A percentile compares a stretch with the other conserved stretches of the same genome.
Evolutionary conservation across 1,140 invertebrate species (phyloP).

Genomic region (Lordiphosa collinella): DNA sequence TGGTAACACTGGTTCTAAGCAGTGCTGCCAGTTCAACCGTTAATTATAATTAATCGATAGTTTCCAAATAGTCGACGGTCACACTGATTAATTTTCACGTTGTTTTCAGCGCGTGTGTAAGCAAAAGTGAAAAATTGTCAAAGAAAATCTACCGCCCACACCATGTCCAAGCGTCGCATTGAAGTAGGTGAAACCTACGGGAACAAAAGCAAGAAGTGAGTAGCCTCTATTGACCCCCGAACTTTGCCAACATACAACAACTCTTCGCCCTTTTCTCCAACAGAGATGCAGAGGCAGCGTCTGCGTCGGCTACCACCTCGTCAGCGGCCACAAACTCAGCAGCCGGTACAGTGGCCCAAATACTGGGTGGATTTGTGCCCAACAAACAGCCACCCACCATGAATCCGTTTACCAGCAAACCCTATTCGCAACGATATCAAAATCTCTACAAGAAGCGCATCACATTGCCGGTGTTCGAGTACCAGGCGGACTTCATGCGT

Average conservation of each 20-base stretch:
- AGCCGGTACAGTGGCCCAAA: slow-evolving; percentile 64
- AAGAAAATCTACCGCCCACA: slow-evolving; percentile 2
- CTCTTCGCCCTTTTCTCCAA: too few relatives aligned
- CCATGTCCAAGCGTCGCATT: slow-evolving; percentile 90
- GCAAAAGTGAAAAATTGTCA: slow-evolving; percentile 29
- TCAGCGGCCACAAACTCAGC: slow-evolving; percentile 65
- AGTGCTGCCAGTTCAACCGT: too few relatives aligned
- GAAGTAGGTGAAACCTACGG: slow-evolving; percentile 91
- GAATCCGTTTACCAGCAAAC: slow-evolving; percentile 87
- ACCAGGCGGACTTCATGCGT: slow-evolving; percentile 97
- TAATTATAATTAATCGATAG: too few relatives aligned
- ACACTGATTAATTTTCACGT: slow-evolving; percentile 35
- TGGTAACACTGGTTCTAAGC: too few relatives aligned
- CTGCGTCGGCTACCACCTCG: slow-evolving; percentile 26
- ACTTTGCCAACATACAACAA: too few relatives aligned
- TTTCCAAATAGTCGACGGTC: too few relatives aligned
- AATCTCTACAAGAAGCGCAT: slow-evolving; percentile 93
- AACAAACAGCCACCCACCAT: slow-evolving; percentile 79
- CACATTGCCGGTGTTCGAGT: slow-evolving; percentile 98
- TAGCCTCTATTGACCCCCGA: too few relatives aligned
- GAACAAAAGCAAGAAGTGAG: slow-evolving; percentile 85
- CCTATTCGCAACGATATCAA: slow-evolving; percentile 90
- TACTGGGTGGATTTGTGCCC: slow-evolving; percentile 80
- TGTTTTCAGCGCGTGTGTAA: slow-evolving; percentile 63
- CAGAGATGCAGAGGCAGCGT: slow-evolving; percentile 48